Percentiles rank a stretch among this genome's conserved stretches.
phyloP scores from a whole-genome alignment of 2,113 vertebrate species.

The Raphicerus campestris region DNA sequence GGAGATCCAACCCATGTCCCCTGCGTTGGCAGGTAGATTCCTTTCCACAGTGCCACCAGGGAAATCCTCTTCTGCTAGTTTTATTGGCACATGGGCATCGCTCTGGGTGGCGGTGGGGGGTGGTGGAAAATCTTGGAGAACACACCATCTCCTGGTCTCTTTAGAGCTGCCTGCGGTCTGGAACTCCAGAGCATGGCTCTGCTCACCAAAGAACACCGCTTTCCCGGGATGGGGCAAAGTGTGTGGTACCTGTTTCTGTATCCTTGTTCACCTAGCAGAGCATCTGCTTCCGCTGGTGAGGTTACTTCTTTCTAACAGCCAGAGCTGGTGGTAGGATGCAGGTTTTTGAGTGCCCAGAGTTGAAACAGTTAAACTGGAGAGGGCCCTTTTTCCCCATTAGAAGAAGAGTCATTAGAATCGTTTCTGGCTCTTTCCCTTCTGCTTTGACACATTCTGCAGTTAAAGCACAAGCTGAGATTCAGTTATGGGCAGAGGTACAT shows the following conservation, averaged over 20 bases:
- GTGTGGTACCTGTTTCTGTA: fast-evolving
- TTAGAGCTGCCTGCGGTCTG: not conserved
- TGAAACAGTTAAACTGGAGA: not conserved
- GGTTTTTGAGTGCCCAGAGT: not conserved
- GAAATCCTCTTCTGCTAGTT: not conserved
- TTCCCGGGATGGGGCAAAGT: not conserved
- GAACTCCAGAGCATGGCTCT: not conserved
- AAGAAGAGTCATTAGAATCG: not conserved
- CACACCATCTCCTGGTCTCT: not conserved
- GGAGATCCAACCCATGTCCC: not conserved
- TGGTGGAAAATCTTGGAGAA: not conserved
- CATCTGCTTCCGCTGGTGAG: fast-evolving
- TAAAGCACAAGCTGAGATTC: not conserved
- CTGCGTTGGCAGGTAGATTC: not conserved
- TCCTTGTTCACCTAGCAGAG: not conserved
- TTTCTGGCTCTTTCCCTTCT: not conserved
- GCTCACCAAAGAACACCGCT: fast-evolving
- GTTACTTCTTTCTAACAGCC: not conserved
- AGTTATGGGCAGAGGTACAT: not conserved
- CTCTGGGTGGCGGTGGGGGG: fast-evolving
- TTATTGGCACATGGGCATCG: not conserved
- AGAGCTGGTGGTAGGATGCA: not conserved
- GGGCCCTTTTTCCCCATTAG: not conserved
- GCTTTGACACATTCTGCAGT: not conserved
- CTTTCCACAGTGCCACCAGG: not conserved